phyloP scores from a whole-genome alignment of 2,113 vertebrate genomes.

The Scomber scombrus region DNA sequence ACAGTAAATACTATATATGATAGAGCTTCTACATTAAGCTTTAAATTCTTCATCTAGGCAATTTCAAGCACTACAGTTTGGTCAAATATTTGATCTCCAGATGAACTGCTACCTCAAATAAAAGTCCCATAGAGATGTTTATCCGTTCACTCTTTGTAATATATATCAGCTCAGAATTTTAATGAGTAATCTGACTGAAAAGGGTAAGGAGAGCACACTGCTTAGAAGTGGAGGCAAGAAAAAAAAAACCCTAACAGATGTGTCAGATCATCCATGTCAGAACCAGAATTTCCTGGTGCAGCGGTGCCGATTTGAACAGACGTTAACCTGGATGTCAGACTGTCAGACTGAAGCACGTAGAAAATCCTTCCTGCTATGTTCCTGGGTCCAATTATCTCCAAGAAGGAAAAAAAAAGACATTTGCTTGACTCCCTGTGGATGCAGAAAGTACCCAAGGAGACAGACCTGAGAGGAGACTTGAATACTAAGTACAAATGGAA shows the following conservation, averaged over 20 bases:
- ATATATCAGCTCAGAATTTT: constrained; percentile 58
- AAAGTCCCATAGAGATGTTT: constrained; percentile 43
- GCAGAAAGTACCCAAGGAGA: constrained; percentile 52
- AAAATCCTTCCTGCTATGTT: constrained; percentile 61
- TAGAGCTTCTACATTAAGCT: not conserved
- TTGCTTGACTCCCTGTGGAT: constrained; percentile 58
- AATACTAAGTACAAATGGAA: constrained; percentile 60
- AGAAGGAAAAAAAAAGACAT: constrained; percentile 48
- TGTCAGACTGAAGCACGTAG: constrained; percentile 58
- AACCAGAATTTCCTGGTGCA: constrained; percentile 20
- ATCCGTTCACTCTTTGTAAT: constrained; percentile 33
- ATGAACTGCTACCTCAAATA: constrained; percentile 17
- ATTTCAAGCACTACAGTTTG: not conserved
- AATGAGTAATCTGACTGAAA: constrained; percentile 58
- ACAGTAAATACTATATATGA: not conserved
- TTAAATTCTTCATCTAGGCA: no score
- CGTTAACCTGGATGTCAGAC: constrained; percentile 66
- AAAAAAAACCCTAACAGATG: constrained; percentile 18
- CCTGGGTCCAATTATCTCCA: constrained; percentile 75
- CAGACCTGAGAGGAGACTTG: constrained; percentile 43
- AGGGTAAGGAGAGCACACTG: constrained; percentile 35
- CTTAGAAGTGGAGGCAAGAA: not conserved
- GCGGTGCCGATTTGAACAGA: constrained; percentile 41
- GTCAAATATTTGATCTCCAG: constrained; percentile 22
- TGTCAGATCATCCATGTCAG: constrained; percentile 49